phyloP scores from a whole-genome alignment of 2,113 vertebrate species.

The Aphelocoma coerulescens region DNA sequence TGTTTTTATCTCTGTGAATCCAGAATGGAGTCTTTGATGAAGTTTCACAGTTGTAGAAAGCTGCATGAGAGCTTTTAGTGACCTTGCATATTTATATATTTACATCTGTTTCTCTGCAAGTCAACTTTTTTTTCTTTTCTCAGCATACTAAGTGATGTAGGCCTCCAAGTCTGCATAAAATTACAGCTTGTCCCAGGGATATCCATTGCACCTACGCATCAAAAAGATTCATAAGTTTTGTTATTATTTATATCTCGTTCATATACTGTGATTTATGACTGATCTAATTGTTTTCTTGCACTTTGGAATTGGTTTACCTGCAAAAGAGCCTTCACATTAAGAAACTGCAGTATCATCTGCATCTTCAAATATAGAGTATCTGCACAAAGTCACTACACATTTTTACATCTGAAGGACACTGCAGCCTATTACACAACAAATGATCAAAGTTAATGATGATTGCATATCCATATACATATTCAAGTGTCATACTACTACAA shows the following conservation, averaged over 20 bases:
- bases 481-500: background rate
- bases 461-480: background rate
- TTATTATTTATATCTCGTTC: background rate
- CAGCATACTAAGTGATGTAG: background rate
- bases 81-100: background rate
- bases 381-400: background rate
- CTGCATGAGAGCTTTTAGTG: background rate
- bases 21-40: constrained; percentile 2
- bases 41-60: background rate
- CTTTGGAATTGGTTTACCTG: background rate
- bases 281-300: background rate
- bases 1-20: background rate
- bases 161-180: background rate
- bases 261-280: background rate
- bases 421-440: background rate
- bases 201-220: background rate
- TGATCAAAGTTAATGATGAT: background rate
- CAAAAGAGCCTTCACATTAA: background rate
- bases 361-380: background rate
- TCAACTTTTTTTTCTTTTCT: background rate
- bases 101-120: background rate
- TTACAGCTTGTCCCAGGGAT: background rate
- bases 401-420: constrained; percentile 25
- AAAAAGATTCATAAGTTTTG: background rate
- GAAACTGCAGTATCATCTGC: background rate